phyloP scores from a whole-genome alignment of 2,113 vertebrate genomes.

The Psophia crepitans region DNA sequence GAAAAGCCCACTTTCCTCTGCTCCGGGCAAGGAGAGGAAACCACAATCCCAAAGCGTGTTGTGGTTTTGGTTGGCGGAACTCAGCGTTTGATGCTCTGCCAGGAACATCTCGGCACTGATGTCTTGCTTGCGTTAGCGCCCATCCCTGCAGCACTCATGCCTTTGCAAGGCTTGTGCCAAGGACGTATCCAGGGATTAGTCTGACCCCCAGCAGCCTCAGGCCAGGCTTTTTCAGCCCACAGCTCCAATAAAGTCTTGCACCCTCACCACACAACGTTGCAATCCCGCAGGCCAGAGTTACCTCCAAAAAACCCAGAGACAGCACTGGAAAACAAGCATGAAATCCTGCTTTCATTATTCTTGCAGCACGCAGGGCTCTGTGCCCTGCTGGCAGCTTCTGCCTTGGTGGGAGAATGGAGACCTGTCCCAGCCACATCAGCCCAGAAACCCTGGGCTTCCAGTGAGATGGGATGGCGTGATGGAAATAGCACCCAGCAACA shows the following conservation, averaged over 20 bases:
- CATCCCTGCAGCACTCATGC: background rate
- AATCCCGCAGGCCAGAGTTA: background rate
- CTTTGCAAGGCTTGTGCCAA: background rate
- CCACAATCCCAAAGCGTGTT: fast-evolving
- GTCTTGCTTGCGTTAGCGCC: background rate
- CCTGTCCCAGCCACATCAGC: background rate
- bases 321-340: background rate
- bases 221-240: background rate
- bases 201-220: background rate
- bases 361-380: background rate
- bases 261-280: background rate
- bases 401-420: background rate
- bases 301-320: background rate
- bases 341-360: background rate
- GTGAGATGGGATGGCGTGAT: background rate
- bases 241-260: background rate
- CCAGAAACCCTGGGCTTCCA: background rate
- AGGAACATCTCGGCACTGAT: background rate
- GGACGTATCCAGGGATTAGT: background rate
- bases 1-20: background rate
- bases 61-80: background rate
- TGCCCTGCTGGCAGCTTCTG: background rate
- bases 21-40: background rate
- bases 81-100: background rate
- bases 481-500: background rate